These are phyloP conservation scores for Callimorpha dominula DNA, from an alignment of 2,888 invertebrate species.

Conservation along the genomic window DNA sequence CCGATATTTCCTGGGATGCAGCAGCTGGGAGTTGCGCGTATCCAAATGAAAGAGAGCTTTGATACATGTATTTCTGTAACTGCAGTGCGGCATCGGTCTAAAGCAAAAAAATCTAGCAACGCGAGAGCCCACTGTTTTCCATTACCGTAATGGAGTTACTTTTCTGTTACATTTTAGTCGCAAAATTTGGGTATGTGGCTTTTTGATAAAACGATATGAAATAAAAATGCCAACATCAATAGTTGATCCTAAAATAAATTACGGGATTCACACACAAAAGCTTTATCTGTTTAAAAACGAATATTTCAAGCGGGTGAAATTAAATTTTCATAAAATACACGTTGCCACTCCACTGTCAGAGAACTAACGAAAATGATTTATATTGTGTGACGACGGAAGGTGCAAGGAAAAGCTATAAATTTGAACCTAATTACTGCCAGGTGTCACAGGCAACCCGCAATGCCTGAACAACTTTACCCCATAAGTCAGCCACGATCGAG, in stretches of 20 bases:
- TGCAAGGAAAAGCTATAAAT: slow-evolving; percentile 76
- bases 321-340: slow-evolving; percentile 57
- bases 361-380: slow-evolving; percentile 68
- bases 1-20: slow-evolving; percentile 69
- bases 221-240: slow-evolving; percentile 39
- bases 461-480: slow-evolving; percentile 73
- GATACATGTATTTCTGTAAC: slow-evolving; percentile 81
- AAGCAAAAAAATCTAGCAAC: slow-evolving; percentile 71
- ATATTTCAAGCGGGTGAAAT: slow-evolving; percentile 52
- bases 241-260: slow-evolving; percentile 46
- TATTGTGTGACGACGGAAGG: slow-evolving; percentile 64
- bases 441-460: slow-evolving; percentile 77
- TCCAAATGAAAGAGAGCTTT: slow-evolving; percentile 80
- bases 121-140: slow-evolving; percentile 80
- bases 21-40: slow-evolving; percentile 63
- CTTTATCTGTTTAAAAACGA: slow-evolving; percentile 40
- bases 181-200: slow-evolving; percentile 55
- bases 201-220: slow-evolving; percentile 34
- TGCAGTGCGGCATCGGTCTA: slow-evolving; percentile 79
- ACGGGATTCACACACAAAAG: slow-evolving; percentile 28
- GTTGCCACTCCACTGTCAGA: slow-evolving; percentile 54
- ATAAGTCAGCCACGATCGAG: slow-evolving; percentile 76
- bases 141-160: slow-evolving; percentile 82
- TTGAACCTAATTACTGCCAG: slow-evolving; percentile 79
- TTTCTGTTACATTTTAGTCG: slow-evolving; percentile 74